Percentiles rank a stretch among this genome's conserved stretches.
phyloP scores from a whole-genome alignment of 2,888 invertebrate species.

The Scaptomyza tumidula region DNA sequence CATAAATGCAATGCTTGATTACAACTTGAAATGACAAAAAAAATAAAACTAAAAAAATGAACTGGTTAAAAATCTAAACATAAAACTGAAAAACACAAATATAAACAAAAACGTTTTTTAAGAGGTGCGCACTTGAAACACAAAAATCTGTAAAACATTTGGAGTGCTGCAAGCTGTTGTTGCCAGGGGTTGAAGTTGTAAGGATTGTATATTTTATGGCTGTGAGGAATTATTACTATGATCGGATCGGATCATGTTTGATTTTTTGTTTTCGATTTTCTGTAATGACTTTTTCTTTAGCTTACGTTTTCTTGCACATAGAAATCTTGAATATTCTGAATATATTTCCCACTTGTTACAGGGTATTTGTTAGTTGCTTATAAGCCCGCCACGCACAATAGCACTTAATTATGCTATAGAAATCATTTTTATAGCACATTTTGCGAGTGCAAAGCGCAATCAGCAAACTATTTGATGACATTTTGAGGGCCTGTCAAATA shows the following conservation, averaged over 20 bases:
- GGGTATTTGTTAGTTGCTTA: slow-evolving; percentile 22
- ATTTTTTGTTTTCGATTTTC: no score
- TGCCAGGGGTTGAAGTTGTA: no score
- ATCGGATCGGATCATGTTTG: no score
- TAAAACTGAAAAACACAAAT: slow-evolving; percentile 16
- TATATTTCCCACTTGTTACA: neutral
- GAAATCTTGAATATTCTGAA: no score
- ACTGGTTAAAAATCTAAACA: slow-evolving; percentile 38
- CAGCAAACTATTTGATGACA: slow-evolving; percentile 69
- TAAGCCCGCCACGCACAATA: neutral
- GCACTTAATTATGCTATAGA: slow-evolving; percentile 57
- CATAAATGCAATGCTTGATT: slow-evolving; percentile 23
- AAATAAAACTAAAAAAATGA: neutral
- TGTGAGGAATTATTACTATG: no score
- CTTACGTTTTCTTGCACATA: no score
- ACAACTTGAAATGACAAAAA: neutral
- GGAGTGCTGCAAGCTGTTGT: slow-evolving; percentile 23
- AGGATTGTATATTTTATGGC: no score
- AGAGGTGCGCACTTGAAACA: slow-evolving; percentile 16
- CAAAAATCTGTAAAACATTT: slow-evolving; percentile 11
- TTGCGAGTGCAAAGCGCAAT: slow-evolving; percentile 48
- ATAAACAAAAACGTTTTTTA: slow-evolving; percentile 4
- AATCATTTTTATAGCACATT: slow-evolving; percentile 34
- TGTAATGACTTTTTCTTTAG: no score
- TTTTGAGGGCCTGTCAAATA: slow-evolving; percentile 64